Conservation (phyloP, 2,888 invertebrate genomes). For the Chelonus formosanus region DNA sequence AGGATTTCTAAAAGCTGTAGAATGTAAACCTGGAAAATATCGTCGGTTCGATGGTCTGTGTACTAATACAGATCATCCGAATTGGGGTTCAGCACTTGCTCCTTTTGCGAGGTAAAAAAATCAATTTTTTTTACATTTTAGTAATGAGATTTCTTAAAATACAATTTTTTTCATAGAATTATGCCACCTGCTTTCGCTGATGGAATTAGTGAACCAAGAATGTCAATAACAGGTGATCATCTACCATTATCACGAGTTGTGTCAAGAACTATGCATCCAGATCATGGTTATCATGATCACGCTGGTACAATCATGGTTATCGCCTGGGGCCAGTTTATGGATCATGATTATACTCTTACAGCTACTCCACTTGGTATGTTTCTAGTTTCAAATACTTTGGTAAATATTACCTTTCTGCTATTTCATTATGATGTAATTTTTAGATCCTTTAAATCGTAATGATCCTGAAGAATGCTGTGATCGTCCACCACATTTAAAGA, state of each 20-base stretch:
- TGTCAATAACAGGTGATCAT: conserved; percentile 79
- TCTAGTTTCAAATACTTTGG: conserved; percentile 35
- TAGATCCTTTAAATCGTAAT: conserved; percentile 86
- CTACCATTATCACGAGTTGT: conserved; percentile 85
- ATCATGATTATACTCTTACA: conserved; percentile 90
- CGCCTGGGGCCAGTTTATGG: conserved; percentile 96
- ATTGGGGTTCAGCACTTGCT: conserved; percentile 87
- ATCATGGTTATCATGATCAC: conserved; percentile 92
- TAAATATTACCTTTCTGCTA: not conserved
- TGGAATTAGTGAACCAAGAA: conserved; percentile 84
- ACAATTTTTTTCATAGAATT: conserved; percentile 66
- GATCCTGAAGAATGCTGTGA: conserved; percentile 92
- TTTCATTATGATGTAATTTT: not conserved
- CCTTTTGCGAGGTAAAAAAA: conserved; percentile 78
- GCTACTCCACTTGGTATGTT: conserved; percentile 83
- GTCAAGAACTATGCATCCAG: conserved; percentile 90
- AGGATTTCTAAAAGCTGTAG: conserved; percentile 85
- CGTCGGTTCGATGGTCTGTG: conserved; percentile 87
- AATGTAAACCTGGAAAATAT: conserved; percentile 89
- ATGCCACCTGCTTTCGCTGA: conserved; percentile 85
- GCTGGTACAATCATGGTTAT: conserved; percentile 93
- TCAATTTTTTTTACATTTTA: not conserved
- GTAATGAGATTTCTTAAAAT: not conserved
- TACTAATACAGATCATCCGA: conserved; percentile 87
- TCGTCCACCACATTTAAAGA: conserved; percentile 81